These are phyloP conservation scores for Hirtodrosophila cameraria DNA, from an alignment of 2,888 invertebrate genomes.

Conservation along the genomic window DNA sequence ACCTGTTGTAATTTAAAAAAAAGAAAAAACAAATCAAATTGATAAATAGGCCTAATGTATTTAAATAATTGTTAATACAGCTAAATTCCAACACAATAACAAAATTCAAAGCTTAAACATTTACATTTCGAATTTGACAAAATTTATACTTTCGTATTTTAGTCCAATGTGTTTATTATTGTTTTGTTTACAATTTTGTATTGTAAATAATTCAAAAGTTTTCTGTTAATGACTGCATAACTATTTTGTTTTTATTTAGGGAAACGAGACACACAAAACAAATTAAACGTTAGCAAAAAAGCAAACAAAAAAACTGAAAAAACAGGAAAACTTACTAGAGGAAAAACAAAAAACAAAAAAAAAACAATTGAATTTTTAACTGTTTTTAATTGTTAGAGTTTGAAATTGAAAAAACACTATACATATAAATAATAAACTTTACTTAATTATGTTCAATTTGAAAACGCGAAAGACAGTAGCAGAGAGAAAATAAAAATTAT, in stretches of 20 bases:
- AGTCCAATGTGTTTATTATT: constrained; percentile 46
- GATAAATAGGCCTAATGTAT: constrained; percentile 55
- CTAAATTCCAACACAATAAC: constrained; percentile 47
- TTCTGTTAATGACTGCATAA: constrained; percentile 45
- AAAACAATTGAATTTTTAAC: constrained; percentile 74
- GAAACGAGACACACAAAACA: constrained; percentile 49
- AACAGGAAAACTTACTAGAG: constrained; percentile 63
- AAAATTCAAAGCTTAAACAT: constrained; percentile 28
- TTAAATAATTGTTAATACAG: constrained; percentile 54
- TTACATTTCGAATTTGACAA: constrained; percentile 35
- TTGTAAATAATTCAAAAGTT: constrained; percentile 77
- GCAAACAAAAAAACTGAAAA: constrained; percentile 41
- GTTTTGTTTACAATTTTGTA: constrained; percentile 65
- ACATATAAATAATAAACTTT: constrained; percentile 62
- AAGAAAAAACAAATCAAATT: constrained; percentile 10
- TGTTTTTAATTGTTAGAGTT: constrained; percentile 81
- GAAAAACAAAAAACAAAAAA: constrained; percentile 30
- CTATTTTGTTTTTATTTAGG: constrained; percentile 56
- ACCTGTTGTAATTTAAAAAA: constrained; percentile 36
- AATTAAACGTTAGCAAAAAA: constrained; percentile 63
- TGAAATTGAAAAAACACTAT: constrained; percentile 62
- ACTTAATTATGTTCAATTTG: constrained; percentile 70
- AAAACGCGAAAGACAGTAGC: constrained; percentile 60
- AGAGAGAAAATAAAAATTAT: constrained; percentile 60
- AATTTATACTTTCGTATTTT: constrained; percentile 41